Evolutionary conservation across 2,797 vertebrate species (phyloP).

Genomic region (Aselliscus stoliczkanus): DNA sequence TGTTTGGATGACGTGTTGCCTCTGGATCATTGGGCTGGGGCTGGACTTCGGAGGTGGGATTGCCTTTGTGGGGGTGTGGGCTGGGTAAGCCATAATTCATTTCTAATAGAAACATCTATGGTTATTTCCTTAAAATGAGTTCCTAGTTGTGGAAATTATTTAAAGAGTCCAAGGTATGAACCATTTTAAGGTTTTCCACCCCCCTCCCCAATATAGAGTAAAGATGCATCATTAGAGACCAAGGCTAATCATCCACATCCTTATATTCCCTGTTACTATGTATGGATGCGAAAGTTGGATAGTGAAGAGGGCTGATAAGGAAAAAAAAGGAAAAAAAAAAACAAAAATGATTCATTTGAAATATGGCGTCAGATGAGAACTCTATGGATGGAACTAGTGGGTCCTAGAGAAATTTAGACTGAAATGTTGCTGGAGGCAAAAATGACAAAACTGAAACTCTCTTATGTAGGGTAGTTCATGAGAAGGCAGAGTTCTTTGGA

Average conservation of each 20-base stretch:
- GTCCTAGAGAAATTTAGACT: neutral
- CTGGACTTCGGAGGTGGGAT: neutral
- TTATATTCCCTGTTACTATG: neutral
- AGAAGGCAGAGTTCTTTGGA: neutral
- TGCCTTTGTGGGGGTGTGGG: neutral
- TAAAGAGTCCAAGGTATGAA: neutral
- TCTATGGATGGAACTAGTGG: neutral
- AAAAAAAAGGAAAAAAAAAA: too few relatives aligned
- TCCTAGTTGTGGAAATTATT: neutral
- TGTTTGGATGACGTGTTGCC: neutral
- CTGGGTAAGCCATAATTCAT: neutral
- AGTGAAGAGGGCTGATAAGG: neutral
- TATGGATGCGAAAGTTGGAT: neutral
- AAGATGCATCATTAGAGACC: neutral
- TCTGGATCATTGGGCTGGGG: neutral
- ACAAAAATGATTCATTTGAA: neutral
- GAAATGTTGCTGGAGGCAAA: neutral
- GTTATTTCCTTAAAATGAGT: neutral
- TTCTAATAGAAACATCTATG: neutral
- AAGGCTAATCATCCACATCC: neutral
- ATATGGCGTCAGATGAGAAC: neutral
- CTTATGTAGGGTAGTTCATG: fast-evolving
- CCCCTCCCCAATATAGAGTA: too few relatives aligned
- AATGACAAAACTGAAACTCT: neutral
- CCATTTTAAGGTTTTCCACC: neutral